These are phyloP conservation scores for Meandrina meandrites DNA, from an alignment of 92 coral and sea anemone genomes.

Conservation along the genomic window DNA sequence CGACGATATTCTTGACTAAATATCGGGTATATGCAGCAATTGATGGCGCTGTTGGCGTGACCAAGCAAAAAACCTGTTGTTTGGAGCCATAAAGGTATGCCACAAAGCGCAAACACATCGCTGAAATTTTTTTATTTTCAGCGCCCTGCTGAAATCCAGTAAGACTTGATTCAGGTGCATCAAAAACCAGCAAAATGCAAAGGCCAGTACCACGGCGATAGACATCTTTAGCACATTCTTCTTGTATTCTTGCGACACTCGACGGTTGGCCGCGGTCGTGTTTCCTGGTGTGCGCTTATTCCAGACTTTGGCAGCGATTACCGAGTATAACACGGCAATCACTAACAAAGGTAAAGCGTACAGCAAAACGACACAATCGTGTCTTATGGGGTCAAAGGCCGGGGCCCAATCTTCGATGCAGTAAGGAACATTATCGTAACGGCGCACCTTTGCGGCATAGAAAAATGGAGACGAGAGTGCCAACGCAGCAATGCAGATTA, in stretches of 20 bases:
- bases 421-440: background rate
- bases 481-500: conserved; percentile 31
- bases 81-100: conserved; percentile 11
- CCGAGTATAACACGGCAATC: conserved; percentile 38
- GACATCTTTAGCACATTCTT: conserved; percentile 69
- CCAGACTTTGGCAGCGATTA: conserved; percentile 35
- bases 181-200: conserved; percentile 65
- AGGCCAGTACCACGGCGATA: conserved; percentile 61
- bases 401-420: conserved; percentile 63
- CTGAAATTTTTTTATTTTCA: conserved; percentile 13
- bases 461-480: conserved; percentile 36
- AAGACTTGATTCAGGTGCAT: conserved; percentile 32
- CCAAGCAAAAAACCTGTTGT: conserved; percentile 41
- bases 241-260: conserved; percentile 14
- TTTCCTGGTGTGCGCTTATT: conserved; percentile 38
- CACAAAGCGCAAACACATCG: conserved; percentile 33
- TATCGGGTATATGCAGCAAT: conserved; percentile 58
- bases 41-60: conserved; percentile 62
- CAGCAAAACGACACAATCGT: conserved; percentile 48
- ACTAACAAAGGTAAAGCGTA: conserved; percentile 42
- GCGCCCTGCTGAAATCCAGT: too few relatives aligned
- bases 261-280: background rate
- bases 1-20: conserved; percentile 70
- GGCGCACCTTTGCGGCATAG: conserved; percentile 36
- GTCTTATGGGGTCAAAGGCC: conserved; percentile 20